These are phyloP conservation scores for Ips typographus DNA, from an alignment of 1,140 invertebrate species.

Conservation along the genomic window DNA sequence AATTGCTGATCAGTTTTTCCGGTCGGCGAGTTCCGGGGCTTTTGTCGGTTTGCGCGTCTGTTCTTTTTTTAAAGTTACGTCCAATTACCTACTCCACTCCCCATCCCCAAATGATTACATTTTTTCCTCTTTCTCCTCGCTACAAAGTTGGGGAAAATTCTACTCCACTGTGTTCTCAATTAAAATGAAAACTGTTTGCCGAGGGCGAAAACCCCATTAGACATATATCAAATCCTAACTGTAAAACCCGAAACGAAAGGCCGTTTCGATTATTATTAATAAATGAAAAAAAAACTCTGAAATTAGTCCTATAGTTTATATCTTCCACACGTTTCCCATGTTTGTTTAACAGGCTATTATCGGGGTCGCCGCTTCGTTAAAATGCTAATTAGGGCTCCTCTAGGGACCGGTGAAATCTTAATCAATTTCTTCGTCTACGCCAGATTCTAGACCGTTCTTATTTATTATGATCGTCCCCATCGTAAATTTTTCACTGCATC, in stretches of 20 bases:
- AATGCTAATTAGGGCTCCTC: conserved; percentile 1
- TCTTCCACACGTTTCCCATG: conserved; percentile 7
- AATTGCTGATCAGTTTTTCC: conserved; percentile 51
- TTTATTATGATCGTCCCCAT: too few species aligned
- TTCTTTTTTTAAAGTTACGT: conserved; percentile 38
- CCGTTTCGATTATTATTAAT: not conserved
- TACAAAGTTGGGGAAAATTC: not conserved
- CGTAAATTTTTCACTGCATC: too few species aligned
- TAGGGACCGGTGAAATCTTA: conserved; percentile 6
- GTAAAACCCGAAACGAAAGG: not conserved
- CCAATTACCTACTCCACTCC: conserved; percentile 20
- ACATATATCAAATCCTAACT: conserved; percentile 6
- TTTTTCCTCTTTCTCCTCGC: not conserved
- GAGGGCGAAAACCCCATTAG: conserved; percentile 5
- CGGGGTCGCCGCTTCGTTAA: not conserved
- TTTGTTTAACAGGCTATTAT: conserved; percentile 13
- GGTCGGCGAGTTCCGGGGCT: conserved; percentile 45
- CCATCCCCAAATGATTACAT: conserved; percentile 1
- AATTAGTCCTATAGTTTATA: not conserved
- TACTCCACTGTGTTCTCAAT: too few species aligned
- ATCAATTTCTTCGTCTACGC: conserved; percentile 3
- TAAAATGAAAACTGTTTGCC: not conserved
- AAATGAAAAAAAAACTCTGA: not conserved
- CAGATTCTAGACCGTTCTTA: not conserved
- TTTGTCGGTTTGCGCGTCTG: conserved; percentile 38